phyloP scores from a whole-genome alignment of 2,113 vertebrate genomes.

The Strigops habroptila region DNA sequence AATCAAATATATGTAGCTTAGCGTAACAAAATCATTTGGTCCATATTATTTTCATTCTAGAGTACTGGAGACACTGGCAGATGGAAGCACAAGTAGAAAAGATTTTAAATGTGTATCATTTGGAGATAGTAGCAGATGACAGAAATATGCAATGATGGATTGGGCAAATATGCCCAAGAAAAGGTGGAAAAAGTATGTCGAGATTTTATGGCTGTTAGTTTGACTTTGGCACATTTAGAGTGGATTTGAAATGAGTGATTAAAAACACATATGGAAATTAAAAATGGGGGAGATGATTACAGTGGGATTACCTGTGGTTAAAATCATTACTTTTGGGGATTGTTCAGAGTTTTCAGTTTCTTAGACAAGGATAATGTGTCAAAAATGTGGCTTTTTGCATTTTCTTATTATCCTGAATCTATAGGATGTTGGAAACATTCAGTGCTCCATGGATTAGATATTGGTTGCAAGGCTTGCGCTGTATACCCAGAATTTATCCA shows the following conservation, averaged over 20 bases:
- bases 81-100: not conserved
- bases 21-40: not conserved
- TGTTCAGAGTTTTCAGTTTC: not conserved
- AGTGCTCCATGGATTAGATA: not conserved
- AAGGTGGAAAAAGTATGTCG: not conserved
- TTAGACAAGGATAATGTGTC: not conserved
- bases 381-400: not conserved
- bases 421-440: not conserved
- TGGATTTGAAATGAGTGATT: not conserved
- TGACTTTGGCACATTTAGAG: not conserved
- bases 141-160: not conserved
- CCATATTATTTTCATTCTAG: not conserved
- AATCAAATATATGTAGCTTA: not conserved
- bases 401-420: not conserved
- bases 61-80: not conserved
- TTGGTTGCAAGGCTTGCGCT: not conserved
- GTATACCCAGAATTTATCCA: not conserved
- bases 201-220: not conserved
- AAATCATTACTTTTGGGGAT: not conserved
- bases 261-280: not conserved
- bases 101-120: not conserved
- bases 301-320: not conserved
- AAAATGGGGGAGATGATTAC: not conserved
- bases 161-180: not conserved
- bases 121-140: not conserved